Percentiles rank a stretch among this genome's conserved stretches.
Conservation (phyloP, 2,888 invertebrate genomes). For the Pollenia labialis region DNA sequence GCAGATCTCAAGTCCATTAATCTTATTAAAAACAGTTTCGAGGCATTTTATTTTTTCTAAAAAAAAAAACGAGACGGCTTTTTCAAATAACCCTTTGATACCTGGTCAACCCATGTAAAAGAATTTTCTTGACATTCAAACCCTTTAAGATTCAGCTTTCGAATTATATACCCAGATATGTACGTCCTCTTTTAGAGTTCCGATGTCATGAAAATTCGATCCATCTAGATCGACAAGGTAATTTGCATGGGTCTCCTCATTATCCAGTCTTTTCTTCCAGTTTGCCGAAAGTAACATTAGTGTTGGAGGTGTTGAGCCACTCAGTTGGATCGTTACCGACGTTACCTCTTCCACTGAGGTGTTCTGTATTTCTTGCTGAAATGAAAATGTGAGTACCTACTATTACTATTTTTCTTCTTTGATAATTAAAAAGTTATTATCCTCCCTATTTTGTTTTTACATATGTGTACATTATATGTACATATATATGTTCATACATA, state of each 20-base stretch:
- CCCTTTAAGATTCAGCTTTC: slow-evolving; percentile 15
- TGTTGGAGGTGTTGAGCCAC: background rate
- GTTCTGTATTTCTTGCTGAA: slow-evolving; percentile 33
- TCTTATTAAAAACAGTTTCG: slow-evolving; percentile 3
- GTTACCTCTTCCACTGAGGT: background rate
- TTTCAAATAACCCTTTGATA: slow-evolving; percentile 14
- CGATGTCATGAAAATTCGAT: background rate
- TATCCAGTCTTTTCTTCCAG: too few relatives aligned
- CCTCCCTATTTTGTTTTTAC: too few relatives aligned
- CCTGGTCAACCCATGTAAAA: slow-evolving; percentile 18
- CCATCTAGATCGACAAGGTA: background rate
- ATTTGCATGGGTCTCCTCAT: background rate
- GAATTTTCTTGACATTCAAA: slow-evolving; percentile 20
- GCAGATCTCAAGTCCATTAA: background rate
- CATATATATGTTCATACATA: slow-evolving; percentile 36
- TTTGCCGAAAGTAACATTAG: background rate
- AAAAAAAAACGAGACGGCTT: background rate
- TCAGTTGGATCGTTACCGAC: background rate
- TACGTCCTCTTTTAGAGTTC: slow-evolving; percentile 23
- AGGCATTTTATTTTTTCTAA: background rate
- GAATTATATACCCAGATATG: background rate
- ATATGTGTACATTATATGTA: too few relatives aligned
- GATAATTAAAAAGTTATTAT: too few relatives aligned
- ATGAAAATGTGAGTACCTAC: background rate
- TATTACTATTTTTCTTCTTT: background rate